phyloP scores from a whole-genome alignment of 2,888 invertebrate genomes.

The Bombylius major region DNA sequence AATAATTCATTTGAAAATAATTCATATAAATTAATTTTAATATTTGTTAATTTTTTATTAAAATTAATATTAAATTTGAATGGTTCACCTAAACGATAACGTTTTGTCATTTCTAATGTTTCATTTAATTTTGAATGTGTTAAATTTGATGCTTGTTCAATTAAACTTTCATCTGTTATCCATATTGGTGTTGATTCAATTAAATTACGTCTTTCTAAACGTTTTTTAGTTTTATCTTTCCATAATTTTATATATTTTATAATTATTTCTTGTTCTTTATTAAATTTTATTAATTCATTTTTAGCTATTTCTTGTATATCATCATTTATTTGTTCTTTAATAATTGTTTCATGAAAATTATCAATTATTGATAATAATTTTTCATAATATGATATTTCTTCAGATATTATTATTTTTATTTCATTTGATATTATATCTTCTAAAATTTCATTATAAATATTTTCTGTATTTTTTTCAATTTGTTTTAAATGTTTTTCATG shows the following conservation, averaged over 20 bases:
- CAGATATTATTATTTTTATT: not conserved
- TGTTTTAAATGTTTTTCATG: slow-evolving; percentile 15
- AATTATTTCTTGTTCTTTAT: slow-evolving; percentile 4
- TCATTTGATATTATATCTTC: not conserved
- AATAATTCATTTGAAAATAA: slow-evolving; percentile 1
- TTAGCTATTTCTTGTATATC: not conserved
- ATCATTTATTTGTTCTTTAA: not conserved
- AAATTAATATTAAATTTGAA: too few relatives aligned
- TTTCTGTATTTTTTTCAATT: slow-evolving; percentile 8
- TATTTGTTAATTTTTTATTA: too few relatives aligned
- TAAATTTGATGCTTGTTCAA: slow-evolving; percentile 26
- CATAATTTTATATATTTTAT: slow-evolving; percentile 37
- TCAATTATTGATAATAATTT: not conserved
- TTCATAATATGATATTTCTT: slow-evolving; percentile 1
- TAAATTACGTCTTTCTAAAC: slow-evolving; percentile 39
- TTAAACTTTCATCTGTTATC: slow-evolving; percentile 32
- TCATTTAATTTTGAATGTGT: slow-evolving; percentile 35
- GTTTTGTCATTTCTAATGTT: slow-evolving; percentile 38
- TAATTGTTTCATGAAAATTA: not conserved
- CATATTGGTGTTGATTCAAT: slow-evolving; percentile 44
- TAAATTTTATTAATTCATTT: not conserved
- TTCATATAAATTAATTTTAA: slow-evolving; percentile 10
- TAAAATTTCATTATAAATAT: slow-evolving; percentile 1
- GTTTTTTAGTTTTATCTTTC: slow-evolving; percentile 32
- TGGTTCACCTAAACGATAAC: slow-evolving; percentile 37